Conservation (phyloP, 2,113 vertebrate genomes). For the Leucopsar rothschildi region DNA sequence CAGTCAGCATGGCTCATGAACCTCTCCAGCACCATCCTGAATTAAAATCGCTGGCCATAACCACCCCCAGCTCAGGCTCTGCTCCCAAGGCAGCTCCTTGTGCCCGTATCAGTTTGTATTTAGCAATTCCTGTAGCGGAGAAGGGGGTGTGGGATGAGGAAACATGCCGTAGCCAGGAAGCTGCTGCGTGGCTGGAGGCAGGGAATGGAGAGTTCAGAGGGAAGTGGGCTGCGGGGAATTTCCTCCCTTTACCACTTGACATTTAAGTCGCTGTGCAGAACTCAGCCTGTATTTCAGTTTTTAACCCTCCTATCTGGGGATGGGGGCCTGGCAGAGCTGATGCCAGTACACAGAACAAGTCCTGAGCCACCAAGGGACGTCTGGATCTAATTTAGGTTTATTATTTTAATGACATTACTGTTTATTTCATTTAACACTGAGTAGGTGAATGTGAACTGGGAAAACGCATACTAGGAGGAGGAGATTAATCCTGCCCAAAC, state of each 20-base stretch:
- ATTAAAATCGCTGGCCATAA: not conserved
- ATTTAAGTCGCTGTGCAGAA: not conserved
- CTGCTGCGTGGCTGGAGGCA: conserved; percentile 53
- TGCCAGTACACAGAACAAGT: not conserved
- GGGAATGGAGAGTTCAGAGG: conserved; percentile 56
- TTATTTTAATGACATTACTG: conserved; percentile 54
- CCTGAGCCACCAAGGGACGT: not conserved
- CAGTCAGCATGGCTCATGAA: not conserved
- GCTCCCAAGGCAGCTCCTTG: not conserved
- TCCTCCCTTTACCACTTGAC: conserved; percentile 45
- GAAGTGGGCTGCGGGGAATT: conserved; percentile 57
- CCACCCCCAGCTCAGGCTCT: not conserved
- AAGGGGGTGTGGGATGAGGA: conserved; percentile 43
- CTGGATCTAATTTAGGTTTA: conserved; percentile 46
- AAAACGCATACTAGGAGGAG: not conserved
- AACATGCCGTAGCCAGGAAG: conserved; percentile 51
- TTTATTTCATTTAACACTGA: conserved; percentile 48
- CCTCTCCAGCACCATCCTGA: not conserved
- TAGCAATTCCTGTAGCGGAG: not conserved
- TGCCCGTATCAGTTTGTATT: not conserved
- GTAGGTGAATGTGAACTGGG: conserved; percentile 3
- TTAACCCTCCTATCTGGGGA: not conserved
- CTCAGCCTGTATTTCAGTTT: not conserved
- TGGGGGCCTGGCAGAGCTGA: not conserved
- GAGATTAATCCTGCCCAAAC: conserved; percentile 8